phyloP scores from a whole-genome alignment of 2,113 vertebrate species.

The Cynocephalus volans region DNA sequence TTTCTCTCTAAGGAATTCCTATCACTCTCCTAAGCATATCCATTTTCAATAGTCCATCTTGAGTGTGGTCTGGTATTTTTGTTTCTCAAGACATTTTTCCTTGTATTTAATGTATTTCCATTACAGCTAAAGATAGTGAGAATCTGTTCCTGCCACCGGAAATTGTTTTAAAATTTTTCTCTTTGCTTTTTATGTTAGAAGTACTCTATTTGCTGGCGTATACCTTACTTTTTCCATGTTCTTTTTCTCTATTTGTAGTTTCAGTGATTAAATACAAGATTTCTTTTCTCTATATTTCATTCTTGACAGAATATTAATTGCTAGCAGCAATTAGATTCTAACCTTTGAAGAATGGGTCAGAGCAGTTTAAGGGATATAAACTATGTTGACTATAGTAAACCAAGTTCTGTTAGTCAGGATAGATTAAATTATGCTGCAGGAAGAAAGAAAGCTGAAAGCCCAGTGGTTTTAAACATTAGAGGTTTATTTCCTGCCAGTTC shows the following conservation, averaged over 20 bases:
- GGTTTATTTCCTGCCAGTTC: neutral
- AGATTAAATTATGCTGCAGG: constrained; percentile 19
- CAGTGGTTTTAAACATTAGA: neutral
- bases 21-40: constrained; percentile 5
- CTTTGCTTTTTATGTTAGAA: constrained; percentile 43
- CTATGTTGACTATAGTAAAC: constrained; percentile 32
- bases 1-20: constrained; percentile 63
- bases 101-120: constrained; percentile 57
- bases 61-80: constrained; percentile 68
- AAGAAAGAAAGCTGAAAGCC: neutral
- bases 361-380: constrained; percentile 33
- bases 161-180: constrained; percentile 67
- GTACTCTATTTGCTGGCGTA: neutral
- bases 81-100: constrained; percentile 61
- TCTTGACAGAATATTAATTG: constrained; percentile 55
- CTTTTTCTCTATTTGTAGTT: constrained; percentile 21
- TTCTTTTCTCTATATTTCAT: constrained; percentile 20
- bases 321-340: constrained; percentile 50
- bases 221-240: neutral
- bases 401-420: neutral
- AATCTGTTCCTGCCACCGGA: constrained; percentile 36
- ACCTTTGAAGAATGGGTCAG: constrained; percentile 2
- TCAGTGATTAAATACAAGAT: constrained; percentile 16
- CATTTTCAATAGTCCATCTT: constrained; percentile 66
- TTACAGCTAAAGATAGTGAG: neutral